Percentiles rank a stretch among this genome's conserved stretches.
phyloP scores from a whole-genome alignment of 23 tunicate genomes.

The Ciona savignyi region DNA sequence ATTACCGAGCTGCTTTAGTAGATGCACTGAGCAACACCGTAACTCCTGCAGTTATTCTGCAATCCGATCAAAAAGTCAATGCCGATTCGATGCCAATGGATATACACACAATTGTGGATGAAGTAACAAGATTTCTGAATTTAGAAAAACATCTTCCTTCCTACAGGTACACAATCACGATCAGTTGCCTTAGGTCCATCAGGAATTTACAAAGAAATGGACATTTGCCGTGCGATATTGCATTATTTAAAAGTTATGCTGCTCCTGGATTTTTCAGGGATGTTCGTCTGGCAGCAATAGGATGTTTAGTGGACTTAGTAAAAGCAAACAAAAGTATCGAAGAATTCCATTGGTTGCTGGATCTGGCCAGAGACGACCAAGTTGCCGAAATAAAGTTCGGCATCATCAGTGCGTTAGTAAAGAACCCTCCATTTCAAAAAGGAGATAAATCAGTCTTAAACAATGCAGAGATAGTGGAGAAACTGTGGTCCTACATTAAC shows the following conservation, averaged over 20 bases:
- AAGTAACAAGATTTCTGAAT: slow-evolving; percentile 82
- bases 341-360: slow-evolving; percentile 61
- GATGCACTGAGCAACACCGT: slow-evolving; percentile 56
- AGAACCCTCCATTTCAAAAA: slow-evolving; percentile 69
- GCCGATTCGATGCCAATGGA: slow-evolving; percentile 47
- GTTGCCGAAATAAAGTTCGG: slow-evolving; percentile 48
- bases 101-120: slow-evolving; percentile 59
- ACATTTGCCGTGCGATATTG: slow-evolving; percentile 57
- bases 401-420: slow-evolving; percentile 43
- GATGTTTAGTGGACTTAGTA: slow-evolving; percentile 76
- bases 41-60: slow-evolving; percentile 56
- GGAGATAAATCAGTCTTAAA: slow-evolving; percentile 51
- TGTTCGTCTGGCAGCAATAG: slow-evolving; percentile 74
- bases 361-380: slow-evolving; percentile 40
- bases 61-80: slow-evolving; percentile 59
- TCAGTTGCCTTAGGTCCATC: slow-evolving; percentile 67
- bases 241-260: slow-evolving; percentile 73
- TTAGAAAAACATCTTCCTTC: slow-evolving; percentile 83
- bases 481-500: slow-evolving; percentile 48
- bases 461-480: slow-evolving; percentile 61
- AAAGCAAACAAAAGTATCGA: slow-evolving; percentile 34
- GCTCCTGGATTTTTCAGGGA: slow-evolving; percentile 62
- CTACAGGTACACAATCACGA: slow-evolving; percentile 56
- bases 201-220: slow-evolving; percentile 73
- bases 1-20: slow-evolving; percentile 74